These are phyloP conservation scores for Cheilosia urbana DNA, from an alignment of 2,888 invertebrate species.

Conservation along the genomic window DNA sequence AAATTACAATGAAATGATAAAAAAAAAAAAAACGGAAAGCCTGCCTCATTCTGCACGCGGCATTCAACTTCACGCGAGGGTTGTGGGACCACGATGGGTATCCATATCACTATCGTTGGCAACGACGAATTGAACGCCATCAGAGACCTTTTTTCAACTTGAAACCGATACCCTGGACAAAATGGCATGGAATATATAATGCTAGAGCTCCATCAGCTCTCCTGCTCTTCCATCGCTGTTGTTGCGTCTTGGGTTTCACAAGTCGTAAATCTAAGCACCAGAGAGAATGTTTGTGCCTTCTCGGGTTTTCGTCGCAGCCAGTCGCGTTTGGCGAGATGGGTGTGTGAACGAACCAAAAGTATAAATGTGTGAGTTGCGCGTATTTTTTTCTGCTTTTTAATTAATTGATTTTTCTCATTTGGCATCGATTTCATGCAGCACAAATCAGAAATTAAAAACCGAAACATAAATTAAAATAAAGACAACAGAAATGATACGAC, in stretches of 20 bases:
- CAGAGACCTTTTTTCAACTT: constrained; percentile 54
- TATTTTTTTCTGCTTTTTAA: constrained; percentile 70
- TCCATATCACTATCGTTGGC: constrained; percentile 57
- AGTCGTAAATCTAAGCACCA: constrained; percentile 73
- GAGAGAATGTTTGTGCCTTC: constrained; percentile 69
- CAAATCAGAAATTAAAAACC: constrained; percentile 76
- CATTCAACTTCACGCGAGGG: constrained; percentile 54
- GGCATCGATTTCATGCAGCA: constrained; percentile 75
- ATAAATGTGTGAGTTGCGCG: constrained; percentile 40
- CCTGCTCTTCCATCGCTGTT: constrained; percentile 32
- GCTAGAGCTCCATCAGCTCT: constrained; percentile 39
- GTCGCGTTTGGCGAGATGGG: constrained; percentile 36
- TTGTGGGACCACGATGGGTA: constrained; percentile 53
- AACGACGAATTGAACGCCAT: constrained; percentile 48
- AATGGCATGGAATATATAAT: constrained; percentile 71
- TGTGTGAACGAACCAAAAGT: constrained; percentile 43
- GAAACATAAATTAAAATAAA: constrained; percentile 75
- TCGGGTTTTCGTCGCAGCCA: constrained; percentile 47
- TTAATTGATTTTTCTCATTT: constrained; percentile 75
- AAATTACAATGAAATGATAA: neutral
- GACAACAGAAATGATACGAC: constrained; percentile 58
- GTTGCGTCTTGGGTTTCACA: constrained; percentile 67
- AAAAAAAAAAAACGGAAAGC: constrained; percentile 1
- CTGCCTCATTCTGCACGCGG: constrained; percentile 52
- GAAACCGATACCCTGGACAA: constrained; percentile 72